Evolutionary conservation across 2,797 vertebrate genomes (phyloP).

Genomic region (Halcyon leucocephala): DNA sequence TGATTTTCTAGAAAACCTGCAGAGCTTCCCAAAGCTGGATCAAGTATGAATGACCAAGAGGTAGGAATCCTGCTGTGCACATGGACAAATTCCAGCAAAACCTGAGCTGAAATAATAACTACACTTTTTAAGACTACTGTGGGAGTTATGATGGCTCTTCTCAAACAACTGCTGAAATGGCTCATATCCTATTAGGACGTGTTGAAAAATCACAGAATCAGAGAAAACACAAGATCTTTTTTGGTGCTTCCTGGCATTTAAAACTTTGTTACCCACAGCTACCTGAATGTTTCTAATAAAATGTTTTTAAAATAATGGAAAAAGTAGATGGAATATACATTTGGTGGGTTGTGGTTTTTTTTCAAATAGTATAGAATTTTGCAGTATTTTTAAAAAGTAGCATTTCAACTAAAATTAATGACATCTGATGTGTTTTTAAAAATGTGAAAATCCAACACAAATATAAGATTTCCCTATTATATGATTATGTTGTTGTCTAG

Average conservation of each 20-base stretch:
- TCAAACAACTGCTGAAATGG: not conserved
- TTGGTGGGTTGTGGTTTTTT: not conserved
- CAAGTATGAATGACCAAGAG: not conserved
- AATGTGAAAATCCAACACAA: not conserved
- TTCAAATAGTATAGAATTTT: not conserved
- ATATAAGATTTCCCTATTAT: not conserved
- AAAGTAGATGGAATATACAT: not conserved
- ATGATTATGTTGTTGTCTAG: not conserved
- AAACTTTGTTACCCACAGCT: not conserved
- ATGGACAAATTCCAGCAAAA: not conserved
- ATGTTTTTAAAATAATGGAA: not conserved
- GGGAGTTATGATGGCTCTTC: not conserved
- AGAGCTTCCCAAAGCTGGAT: not conserved
- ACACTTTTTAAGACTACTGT: not conserved
- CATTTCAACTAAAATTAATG: not conserved
- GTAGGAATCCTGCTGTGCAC: not conserved
- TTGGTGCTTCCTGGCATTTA: not conserved
- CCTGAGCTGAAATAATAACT: not conserved
- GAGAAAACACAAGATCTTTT: not conserved
- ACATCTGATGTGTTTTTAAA: not conserved
- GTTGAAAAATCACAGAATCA: not conserved
- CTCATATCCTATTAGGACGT: not conserved
- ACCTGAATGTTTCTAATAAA: not conserved
- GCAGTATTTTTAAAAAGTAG: not conserved
- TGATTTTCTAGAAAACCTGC: not conserved